A percentile compares a stretch with the other conserved stretches of the same genome.
These are phyloP conservation scores for Lasioglossum albipes DNA, from an alignment of 1,140 invertebrate species.

Conservation along the genomic window DNA sequence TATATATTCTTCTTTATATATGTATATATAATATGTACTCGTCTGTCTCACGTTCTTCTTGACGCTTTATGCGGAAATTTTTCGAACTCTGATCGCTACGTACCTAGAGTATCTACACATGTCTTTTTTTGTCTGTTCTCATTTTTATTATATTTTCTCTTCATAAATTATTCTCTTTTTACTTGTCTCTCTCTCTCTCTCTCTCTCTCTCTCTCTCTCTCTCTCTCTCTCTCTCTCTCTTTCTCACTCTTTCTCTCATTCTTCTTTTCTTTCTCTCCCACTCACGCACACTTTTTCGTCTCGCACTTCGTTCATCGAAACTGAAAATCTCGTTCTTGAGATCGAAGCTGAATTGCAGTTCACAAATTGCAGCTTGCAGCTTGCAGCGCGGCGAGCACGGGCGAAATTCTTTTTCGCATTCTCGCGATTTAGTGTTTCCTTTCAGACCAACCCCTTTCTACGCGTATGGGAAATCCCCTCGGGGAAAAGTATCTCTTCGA, in stretches of 20 bases:
- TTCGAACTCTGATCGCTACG: slow-evolving; percentile 55
- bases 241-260: too few species aligned
- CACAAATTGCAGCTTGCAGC: too few species aligned
- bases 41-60: slow-evolving; percentile 13
- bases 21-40: slow-evolving; percentile 47
- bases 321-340: too few species aligned
- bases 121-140: slow-evolving; percentile 22
- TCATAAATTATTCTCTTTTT: neutral
- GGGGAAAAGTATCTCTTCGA: too few species aligned
- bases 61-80: slow-evolving; percentile 19
- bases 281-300: too few species aligned
- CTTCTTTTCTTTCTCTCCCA: neutral
- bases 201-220: too few species aligned
- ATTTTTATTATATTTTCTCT: slow-evolving; percentile 11
- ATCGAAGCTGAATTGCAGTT: too few species aligned
- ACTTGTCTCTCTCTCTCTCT: neutral
- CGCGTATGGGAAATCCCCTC: neutral
- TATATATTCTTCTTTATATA: neutral
- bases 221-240: neutral
- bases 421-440: neutral
- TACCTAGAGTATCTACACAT: slow-evolving; percentile 62
- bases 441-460: neutral
- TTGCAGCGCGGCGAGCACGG: slow-evolving; percentile 9
- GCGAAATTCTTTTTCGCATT: neutral
- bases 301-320: too few species aligned